Evolutionary conservation across 2,888 invertebrate genomes (phyloP).

Genomic region (Lissocephala sabroskyi): DNA sequence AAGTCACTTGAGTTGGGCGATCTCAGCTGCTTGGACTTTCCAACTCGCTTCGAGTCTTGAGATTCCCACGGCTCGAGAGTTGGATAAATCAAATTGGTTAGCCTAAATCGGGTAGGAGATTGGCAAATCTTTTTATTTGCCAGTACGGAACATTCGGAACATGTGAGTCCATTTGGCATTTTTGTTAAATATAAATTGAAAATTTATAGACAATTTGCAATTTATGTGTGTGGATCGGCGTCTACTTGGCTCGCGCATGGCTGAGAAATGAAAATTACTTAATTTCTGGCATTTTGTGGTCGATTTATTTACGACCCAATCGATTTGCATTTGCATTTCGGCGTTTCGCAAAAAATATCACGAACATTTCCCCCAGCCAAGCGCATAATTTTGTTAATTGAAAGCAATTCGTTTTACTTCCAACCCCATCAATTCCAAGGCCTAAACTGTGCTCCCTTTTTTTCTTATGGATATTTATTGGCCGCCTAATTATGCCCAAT

Average conservation of each 20-base stretch:
- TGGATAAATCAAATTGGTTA: no score
- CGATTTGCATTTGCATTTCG: neutral
- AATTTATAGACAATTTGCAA: neutral
- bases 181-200: neutral
- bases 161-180: no score
- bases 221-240: neutral
- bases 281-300: neutral
- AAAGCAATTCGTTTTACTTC: constrained; percentile 19
- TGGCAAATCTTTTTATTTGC: no score
- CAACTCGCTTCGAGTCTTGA: no score
- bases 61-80: no score
- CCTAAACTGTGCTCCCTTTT: constrained; percentile 21
- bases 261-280: neutral
- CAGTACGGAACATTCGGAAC: no score
- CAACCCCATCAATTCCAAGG: constrained; percentile 23
- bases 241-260: no score
- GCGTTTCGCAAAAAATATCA: neutral
- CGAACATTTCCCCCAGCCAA: neutral
- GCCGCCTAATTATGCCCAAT: no score
- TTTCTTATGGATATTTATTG: constrained; percentile 26
- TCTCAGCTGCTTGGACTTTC: no score
- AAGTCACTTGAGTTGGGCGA: no score
- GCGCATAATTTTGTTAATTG: constrained; percentile 20
- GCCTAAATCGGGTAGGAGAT: no score
- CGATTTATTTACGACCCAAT: constrained; percentile 12